Conservation (phyloP, 2,888 invertebrate genomes). For the Chymomyza amoena region DNA sequence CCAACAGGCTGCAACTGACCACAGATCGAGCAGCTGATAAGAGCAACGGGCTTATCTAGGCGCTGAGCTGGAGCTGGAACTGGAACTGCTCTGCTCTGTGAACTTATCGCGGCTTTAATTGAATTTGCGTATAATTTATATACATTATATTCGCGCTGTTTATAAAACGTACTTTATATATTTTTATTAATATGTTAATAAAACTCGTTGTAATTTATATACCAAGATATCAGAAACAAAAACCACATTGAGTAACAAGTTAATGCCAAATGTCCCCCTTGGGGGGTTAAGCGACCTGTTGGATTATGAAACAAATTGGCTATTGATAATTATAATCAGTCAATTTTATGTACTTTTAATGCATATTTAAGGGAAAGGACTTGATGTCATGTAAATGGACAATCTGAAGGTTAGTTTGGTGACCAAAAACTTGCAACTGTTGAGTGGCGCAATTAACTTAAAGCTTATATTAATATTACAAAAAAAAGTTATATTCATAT, state of each 20-base stretch:
- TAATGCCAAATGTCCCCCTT: slow-evolving; percentile 32
- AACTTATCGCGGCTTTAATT: slow-evolving; percentile 62
- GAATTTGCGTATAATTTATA: slow-evolving; percentile 43
- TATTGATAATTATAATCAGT: slow-evolving; percentile 15
- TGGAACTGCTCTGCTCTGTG: too few relatives aligned
- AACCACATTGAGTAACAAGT: background rate
- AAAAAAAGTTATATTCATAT: background rate
- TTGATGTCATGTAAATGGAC: slow-evolving; percentile 27
- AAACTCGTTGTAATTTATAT: slow-evolving; percentile 61
- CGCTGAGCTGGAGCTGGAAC: too few relatives aligned
- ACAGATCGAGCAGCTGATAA: slow-evolving; percentile 47
- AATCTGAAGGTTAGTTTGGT: slow-evolving; percentile 32
- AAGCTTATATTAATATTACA: background rate
- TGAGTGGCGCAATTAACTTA: background rate
- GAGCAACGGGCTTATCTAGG: slow-evolving; percentile 37
- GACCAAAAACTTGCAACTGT: background rate
- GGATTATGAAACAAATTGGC: slow-evolving; percentile 63
- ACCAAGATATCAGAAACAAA: slow-evolving; percentile 16
- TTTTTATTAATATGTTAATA: slow-evolving; percentile 68
- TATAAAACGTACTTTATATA: background rate
- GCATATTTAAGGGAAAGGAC: slow-evolving; percentile 62
- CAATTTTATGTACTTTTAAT: slow-evolving; percentile 51
- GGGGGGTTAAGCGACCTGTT: slow-evolving; percentile 34
- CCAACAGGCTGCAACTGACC: background rate
- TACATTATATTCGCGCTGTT: slow-evolving; percentile 47